Base-by-base conservation (phyloP, 2,888 invertebrate genomes). In the Drosophila algonquin region DNA sequence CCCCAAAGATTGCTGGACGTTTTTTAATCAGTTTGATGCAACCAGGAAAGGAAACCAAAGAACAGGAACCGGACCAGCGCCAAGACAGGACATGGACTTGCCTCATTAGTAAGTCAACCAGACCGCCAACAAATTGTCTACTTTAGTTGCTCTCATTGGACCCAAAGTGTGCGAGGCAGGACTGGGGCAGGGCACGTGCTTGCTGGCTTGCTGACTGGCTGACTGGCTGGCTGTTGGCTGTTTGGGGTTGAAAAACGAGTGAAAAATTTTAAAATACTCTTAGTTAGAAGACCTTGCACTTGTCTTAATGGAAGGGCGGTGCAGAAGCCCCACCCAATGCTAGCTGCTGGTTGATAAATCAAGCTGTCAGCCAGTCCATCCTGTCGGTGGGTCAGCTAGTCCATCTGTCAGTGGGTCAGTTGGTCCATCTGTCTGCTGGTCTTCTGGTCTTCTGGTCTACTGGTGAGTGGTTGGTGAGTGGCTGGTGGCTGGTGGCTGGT, bases 81-180 rank as follows among this genome's bases (percentile, higher is more conserved):
- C 63, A 14, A 16, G 45, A 60, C 65, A 58, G 73, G 57, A 65
- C 12, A 61, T 54, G 47, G 47, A 21, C 48, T 62, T 53, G 67
- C 72, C 77, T 77, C 78, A 81, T 81, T 79, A 81, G 76, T 76
- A 79, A 80, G 77, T 77, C 83, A 73, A 61, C 64, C 61, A 70
- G 63, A 73, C 70, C 60, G 68, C 80, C 69, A 81, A 64, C 76
- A 79, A 79, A 73, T 73, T 68, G 57, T 69, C 54, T 63, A 58
- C 71, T 79, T 76, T 68, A 73, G 70, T 63, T 59, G 55, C 7
- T 14, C 40, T 57, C 58, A 16, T 44, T 47, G 53, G 40, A n/a
- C 40, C 40, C 40, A 40, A 40, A n/a, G 40, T n/a, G 40, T 59
- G 62, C 30, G 30, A 60, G 21, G 32, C 27, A 57, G 55, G 44